Base-by-base conservation (phyloP, 1,140 invertebrate species). In the Trachymyrmex septentrionalis region DNA sequence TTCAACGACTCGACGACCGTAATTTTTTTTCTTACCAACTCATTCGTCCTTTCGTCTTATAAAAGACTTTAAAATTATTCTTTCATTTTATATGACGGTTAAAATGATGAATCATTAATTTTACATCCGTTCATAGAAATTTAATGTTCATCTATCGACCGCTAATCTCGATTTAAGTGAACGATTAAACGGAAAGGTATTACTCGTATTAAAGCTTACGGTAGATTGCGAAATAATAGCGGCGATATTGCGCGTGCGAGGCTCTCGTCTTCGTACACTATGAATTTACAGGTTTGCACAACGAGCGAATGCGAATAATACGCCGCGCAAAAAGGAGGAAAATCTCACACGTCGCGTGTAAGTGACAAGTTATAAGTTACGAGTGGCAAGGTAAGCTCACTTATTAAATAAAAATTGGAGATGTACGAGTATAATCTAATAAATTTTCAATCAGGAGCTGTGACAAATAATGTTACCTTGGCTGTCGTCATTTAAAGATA, bases 251-350 rank as follows among this genome's bases (percentile, higher is more conserved):
- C 76, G 5, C 38, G 44, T 34, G 19, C 21, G 55, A 55, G 27
- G 14, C 5, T 66, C 24, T 64, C 73, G 57, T 77, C 53, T 14
- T 24, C n/a, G 21, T 48, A 14, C 1, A 3, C 6, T 66, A 24
- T 78, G 38, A 78, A 27, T 78, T 66, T 66, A 78, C 24, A 48
- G 24, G 76, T 78, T 66, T 78, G 24, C 61, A 78, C 59, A 78
- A 78, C n/a, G 19, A 78, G 4, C 24, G 19, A 73, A 12, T 21
- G 53, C 53, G 34, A 66, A 16, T 30, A 66, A 76, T 21, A 63
- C 34, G 24, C 16, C 30, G 16, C 21, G 16, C 16, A 59, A 78
- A 78, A 78, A 66, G 19, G 21, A 50, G 66, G 38, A 66, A 66
- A 78, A 44, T 66, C 19, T 24, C 38, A 24, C 10, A 19, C 6